Evolutionary conservation across 2,888 invertebrate species (phyloP), one percentile per base, ranked within the genome.

Genomic region (Seira sanloemensis): DNA sequence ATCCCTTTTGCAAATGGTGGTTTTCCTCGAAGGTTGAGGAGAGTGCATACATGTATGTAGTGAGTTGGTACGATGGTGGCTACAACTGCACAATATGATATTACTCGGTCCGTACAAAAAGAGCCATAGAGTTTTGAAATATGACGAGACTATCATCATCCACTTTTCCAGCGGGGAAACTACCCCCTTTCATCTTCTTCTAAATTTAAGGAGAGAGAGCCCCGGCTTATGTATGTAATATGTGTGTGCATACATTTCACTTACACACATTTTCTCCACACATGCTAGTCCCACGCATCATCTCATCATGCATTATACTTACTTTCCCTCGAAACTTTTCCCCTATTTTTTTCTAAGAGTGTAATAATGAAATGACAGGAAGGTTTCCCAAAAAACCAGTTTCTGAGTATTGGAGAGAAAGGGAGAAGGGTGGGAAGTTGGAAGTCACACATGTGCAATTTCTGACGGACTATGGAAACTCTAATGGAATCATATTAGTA

Each of bases 201-300:
- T 23, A 23, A 23, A 62, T n/a, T n/a, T n/a, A n/a, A n/a, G n/a
- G n/a, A n/a, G n/a, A n/a, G n/a, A n/a, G n/a, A n/a, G n/a, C n/a
- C n/a, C n/a, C n/a, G n/a, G n/a, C n/a, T n/a, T n/a, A n/a, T n/a
- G n/a, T n/a, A n/a, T n/a, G n/a, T n/a, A n/a, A n/a, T n/a, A n/a
- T n/a, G n/a, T n/a, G n/a, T n/a, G n/a, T n/a, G n/a, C n/a, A n/a
- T n/a, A n/a, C n/a, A n/a, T n/a, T n/a, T n/a, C n/a, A n/a, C n/a
- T n/a, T n/a, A n/a, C n/a, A n/a, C n/a, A n/a, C n/a, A n/a, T 62
- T 62, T 62, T 62, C 62, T 62, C 62, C 62, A 62, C 62, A 62
- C 62, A 62, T 62, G 62, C 62, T 62, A 9, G 62, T 23, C 62
- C 2, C 62, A 62, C 62, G 62, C 62, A 62, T 62, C 21, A n/a